These are phyloP conservation scores for Jaculus jaculus DNA, from an alignment of 2,113 vertebrate species.

Conservation along the genomic window DNA sequence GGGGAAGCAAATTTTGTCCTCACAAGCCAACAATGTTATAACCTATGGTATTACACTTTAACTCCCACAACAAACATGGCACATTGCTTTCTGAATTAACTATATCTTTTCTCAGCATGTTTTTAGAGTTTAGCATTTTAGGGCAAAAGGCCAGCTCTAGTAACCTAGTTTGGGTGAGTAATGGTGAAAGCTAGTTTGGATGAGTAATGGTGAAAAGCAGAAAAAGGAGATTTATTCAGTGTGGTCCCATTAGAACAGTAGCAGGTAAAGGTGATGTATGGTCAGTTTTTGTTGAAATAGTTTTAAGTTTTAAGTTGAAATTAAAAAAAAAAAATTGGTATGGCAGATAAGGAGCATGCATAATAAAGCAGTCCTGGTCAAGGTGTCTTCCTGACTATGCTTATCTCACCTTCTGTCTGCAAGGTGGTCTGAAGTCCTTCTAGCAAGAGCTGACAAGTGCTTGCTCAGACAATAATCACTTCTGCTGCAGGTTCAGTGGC, in stretches of 20 bases:
- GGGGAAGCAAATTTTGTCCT: constrained; percentile 56
- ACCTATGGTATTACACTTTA: constrained; percentile 70
- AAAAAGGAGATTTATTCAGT: neutral
- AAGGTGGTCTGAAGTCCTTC: neutral
- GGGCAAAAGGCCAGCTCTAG: neutral
- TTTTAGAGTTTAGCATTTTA: constrained; percentile 17
- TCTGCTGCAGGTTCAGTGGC: neutral
- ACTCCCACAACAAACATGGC: constrained; percentile 74
- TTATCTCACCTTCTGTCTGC: no score
- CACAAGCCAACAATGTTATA: constrained; percentile 63
- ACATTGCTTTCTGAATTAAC: constrained; percentile 71
- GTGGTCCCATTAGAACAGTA: neutral
- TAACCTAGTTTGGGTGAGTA: neutral
- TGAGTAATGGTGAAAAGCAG: neutral
- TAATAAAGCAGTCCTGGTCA: neutral
- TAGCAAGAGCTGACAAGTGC: neutral
- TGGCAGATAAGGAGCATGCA: neutral
- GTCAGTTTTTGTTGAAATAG: neutral
- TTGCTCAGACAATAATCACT: neutral
- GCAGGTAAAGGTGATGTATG: neutral
- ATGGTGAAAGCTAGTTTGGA: neutral
- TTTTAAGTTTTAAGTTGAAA: neutral
- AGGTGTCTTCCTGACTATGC: neutral
- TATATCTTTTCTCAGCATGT: constrained; percentile 56
- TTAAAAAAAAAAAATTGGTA: neutral